Evolutionary conservation across 30 jellyfish, hydroid and myxozoan genomes (phyloP), one percentile per base, ranked within the genome.

Genomic region (Turritopsis rubra): DNA sequence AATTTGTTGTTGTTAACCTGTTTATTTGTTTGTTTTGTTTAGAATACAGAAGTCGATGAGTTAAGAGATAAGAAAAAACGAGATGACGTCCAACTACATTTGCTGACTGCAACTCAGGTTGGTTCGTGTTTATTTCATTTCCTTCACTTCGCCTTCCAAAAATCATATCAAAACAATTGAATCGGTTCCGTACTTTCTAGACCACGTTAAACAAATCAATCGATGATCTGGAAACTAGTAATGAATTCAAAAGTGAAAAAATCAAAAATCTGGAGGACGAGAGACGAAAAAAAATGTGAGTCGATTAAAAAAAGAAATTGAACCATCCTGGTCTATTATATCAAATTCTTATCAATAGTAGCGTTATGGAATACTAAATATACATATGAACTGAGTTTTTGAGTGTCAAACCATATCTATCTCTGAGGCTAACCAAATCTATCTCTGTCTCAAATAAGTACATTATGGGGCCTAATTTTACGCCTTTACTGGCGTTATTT

Each of bases 281-380:
- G 77, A 27, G 77, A 68, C 28, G 30, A 22, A 8, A n/a, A 68
- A 68, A 68, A 27, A 68, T 68, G 77, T 68, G 77, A 68, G 77
- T 68, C 8, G 28, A 8, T 27, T 8, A 9, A 41, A 13, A 41
- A 41, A 41, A 41, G 60, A 41, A 41, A 3, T 41, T 41, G 60
- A 3, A 22, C 29, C 9, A 68, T n/a, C 9, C 9, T 68, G 9
- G 77, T 7, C 77, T 68, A 22, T 68, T 68, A 41, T 41, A 5
- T 3, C 13, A 3, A 41, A 41, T 13, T 41, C 60, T n/a, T n/a
- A n/a, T n/a, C n/a, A n/a, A n/a, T n/a, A n/a, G n/a, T n/a, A n/a
- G n/a, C n/a, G n/a, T n/a, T n/a, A n/a, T n/a, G n/a, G n/a, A n/a
- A n/a, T n/a, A n/a, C n/a, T n/a, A n/a, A n/a, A n/a, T n/a, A n/a